phyloP scores from a whole-genome alignment of 2,797 vertebrate species.

The Rhynchonycteris naso region DNA sequence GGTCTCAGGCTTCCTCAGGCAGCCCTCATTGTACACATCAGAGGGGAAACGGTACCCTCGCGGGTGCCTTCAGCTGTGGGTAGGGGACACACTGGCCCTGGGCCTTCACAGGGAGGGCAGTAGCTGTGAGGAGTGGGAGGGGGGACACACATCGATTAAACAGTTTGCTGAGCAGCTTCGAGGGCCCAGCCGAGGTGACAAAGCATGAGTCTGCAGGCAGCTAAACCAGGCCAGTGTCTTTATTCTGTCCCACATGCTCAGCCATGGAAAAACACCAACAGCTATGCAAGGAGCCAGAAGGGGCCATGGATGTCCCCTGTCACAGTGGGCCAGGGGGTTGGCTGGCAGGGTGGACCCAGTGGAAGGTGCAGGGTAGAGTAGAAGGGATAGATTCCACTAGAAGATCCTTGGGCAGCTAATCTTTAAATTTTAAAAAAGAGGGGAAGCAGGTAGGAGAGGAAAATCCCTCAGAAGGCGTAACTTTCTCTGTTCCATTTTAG shows the following conservation, averaged over 20 bases:
- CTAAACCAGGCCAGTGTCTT: neutral
- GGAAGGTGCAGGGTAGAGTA: neutral
- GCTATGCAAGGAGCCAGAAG: neutral
- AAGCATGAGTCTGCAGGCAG: neutral
- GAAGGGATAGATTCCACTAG: neutral
- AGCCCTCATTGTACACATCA: neutral
- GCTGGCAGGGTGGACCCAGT: neutral
- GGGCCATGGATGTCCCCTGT: accelerated
- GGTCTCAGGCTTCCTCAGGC: neutral
- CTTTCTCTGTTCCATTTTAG: neutral
- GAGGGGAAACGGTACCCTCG: neutral
- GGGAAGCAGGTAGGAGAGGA: neutral
- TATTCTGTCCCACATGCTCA: neutral
- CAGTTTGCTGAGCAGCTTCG: neutral
- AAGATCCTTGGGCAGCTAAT: neutral
- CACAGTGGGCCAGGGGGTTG: neutral
- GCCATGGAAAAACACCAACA: neutral
- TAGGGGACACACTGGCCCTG: accelerated
- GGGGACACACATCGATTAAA: neutral
- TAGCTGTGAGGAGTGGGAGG: neutral
- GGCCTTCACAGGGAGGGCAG: neutral
- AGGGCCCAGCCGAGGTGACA: neutral
- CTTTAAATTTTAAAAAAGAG: neutral
- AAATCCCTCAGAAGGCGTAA: neutral
- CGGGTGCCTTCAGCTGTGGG: neutral